These are phyloP conservation scores for Netelia virgata DNA, from an alignment of 2,888 invertebrate genomes.

Conservation along the genomic window DNA sequence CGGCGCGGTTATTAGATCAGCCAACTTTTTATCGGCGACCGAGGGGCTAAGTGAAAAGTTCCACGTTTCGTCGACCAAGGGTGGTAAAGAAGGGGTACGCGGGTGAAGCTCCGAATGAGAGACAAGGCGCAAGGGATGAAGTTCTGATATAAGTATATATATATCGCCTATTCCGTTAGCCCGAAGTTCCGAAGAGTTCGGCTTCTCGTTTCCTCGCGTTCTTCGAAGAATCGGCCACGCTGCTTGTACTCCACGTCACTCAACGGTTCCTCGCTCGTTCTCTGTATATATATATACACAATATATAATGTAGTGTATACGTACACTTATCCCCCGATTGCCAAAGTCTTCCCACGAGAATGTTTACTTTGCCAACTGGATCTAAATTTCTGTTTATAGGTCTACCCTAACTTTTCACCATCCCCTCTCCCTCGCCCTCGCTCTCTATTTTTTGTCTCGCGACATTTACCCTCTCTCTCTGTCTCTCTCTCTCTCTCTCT, in stretches of 20 bases:
- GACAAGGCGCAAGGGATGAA: conserved; percentile 49
- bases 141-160: not conserved
- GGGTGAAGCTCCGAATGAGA: conserved; percentile 41
- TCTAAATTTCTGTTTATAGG: conserved; percentile 83
- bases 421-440: conserved; percentile 50
- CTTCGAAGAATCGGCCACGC: not conserved
- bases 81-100: not conserved
- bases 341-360: conserved; percentile 49
- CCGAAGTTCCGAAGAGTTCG: conserved; percentile 53
- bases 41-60: conserved; percentile 82
- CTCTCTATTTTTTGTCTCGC: too few relatives aligned
- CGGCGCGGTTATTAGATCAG: conserved; percentile 80
- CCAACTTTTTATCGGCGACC: conserved; percentile 79
- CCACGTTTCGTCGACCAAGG: conserved; percentile 71
- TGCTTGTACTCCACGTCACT: conserved; percentile 2
- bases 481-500: conserved; percentile 27
- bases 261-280: conserved; percentile 9
- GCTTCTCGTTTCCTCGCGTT: conserved; percentile 44
- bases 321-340: not conserved
- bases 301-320: not conserved
- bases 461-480: too few relatives aligned
- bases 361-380: conserved; percentile 82
- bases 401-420: conserved; percentile 79
- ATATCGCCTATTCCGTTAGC: conserved; percentile 42
- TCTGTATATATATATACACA: not conserved